Evolutionary conservation across 2,888 invertebrate species (phyloP).

Genomic region (Drosophila rellima): DNA sequence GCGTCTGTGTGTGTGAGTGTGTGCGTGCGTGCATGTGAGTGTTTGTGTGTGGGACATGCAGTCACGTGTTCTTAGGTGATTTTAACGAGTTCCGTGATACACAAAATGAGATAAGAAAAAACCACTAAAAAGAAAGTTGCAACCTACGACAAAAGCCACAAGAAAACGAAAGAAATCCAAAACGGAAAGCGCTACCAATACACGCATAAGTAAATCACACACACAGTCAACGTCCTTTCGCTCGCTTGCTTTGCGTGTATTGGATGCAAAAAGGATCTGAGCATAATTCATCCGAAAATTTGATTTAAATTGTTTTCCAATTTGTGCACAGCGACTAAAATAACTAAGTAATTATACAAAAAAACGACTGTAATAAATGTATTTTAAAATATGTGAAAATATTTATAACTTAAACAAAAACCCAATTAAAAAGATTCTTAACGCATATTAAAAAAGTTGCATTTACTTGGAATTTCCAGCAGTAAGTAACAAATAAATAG

Average conservation of each 20-base stretch:
- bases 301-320: conserved; percentile 51
- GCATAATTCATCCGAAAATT: conserved; percentile 52
- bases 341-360: background rate
- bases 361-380: background rate
- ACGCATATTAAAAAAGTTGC: background rate
- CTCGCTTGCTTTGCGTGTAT: conserved; percentile 2
- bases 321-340: conserved; percentile 22
- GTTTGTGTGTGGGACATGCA: conserved; percentile 59
- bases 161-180: conserved; percentile 17
- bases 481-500: background rate
- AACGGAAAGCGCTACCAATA: conserved; percentile 12
- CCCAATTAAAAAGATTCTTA: background rate
- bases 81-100: conserved; percentile 82
- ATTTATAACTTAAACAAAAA: conserved; percentile 1
- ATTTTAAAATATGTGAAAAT: conserved; percentile 26
- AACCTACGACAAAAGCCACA: conserved; percentile 36
- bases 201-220: conserved; percentile 10
- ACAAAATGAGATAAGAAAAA: conserved; percentile 75
- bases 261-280: conserved; percentile 27
- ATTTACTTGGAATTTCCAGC: background rate
- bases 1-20: conserved; percentile 12
- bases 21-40: conserved; percentile 14
- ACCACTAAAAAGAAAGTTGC: conserved; percentile 22
- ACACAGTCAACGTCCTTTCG: conserved; percentile 7
- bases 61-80: conserved; percentile 81